These are phyloP conservation scores for Todiramphus saurophagus DNA, from an alignment of 2,113 vertebrate species.

Conservation along the genomic window DNA sequence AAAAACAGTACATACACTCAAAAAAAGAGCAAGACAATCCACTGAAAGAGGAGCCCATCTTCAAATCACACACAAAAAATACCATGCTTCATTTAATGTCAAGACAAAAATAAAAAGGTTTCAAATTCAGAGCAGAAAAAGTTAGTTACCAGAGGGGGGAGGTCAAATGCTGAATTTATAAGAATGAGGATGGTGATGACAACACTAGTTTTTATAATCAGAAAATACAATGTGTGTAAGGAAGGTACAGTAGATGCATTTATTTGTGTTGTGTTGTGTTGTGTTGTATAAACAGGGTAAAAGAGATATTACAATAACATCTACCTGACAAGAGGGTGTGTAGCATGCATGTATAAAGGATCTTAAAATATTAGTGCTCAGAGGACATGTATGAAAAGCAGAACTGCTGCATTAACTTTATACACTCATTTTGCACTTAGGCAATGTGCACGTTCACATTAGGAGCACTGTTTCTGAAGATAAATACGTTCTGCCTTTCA, in stretches of 20 bases:
- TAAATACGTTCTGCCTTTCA: slow-evolving; percentile 26
- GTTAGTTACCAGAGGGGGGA: not conserved
- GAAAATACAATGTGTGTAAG: not conserved
- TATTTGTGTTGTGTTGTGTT: not conserved
- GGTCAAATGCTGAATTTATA: not conserved
- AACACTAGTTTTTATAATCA: not conserved
- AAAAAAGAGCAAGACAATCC: not conserved
- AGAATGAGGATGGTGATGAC: not conserved
- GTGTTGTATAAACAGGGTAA: not conserved
- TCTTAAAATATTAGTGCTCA: not conserved
- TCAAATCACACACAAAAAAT: not conserved
- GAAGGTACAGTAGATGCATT: not conserved
- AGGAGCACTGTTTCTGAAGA: not conserved
- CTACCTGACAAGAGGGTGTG: fast-evolving
- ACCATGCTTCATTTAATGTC: not conserved
- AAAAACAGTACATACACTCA: not conserved
- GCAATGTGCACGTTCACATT: not conserved
- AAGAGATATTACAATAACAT: not conserved
- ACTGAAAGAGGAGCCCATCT: not conserved
- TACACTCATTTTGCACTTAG: not conserved
- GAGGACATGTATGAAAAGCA: not conserved
- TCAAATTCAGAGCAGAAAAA: not conserved
- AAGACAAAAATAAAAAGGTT: not conserved
- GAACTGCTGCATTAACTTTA: not conserved
- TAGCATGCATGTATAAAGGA: not conserved